A percentile compares a stretch with the other conserved stretches of the same genome.
Evolutionary conservation across 2,888 invertebrate genomes (phyloP).

Genomic region (Timema podura): DNA sequence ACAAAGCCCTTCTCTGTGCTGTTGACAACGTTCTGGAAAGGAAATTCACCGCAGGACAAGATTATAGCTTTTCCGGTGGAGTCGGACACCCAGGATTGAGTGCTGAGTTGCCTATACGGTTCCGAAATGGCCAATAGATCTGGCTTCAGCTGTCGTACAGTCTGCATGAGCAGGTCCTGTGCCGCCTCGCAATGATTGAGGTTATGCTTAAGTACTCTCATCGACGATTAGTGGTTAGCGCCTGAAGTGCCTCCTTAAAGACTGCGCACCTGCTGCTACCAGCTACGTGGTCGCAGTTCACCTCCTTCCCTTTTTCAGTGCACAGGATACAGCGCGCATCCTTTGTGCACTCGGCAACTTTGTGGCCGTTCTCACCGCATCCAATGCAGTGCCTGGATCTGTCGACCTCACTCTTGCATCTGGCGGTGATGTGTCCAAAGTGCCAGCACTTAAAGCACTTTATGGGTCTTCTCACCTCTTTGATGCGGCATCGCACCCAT

Average conservation of each 20-base stretch:
- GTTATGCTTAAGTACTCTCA: neutral
- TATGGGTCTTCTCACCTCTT: slow-evolving; percentile 6
- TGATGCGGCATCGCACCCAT: neutral
- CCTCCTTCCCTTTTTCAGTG: neutral
- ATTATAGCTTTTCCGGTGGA: too few relatives aligned
- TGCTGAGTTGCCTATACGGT: slow-evolving; percentile 1
- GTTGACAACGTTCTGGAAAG: slow-evolving; percentile 23
- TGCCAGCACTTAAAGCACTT: neutral
- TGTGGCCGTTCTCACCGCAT: slow-evolving; percentile 7
- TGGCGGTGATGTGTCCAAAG: neutral
- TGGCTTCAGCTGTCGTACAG: neutral
- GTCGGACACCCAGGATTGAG: too few relatives aligned
- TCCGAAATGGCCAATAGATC: neutral
- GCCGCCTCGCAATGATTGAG: neutral
- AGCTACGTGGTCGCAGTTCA: neutral
- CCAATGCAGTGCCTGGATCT: neutral
- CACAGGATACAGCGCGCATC: neutral
- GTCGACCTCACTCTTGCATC: neutral
- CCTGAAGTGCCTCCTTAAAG: neutral
- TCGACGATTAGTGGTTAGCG: neutral
- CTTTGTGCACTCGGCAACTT: neutral
- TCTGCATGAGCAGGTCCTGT: neutral
- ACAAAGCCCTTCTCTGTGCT: slow-evolving; percentile 15
- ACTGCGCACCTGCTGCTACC: neutral
- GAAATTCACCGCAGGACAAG: neutral